Base-by-base conservation (phyloP, 2,113 vertebrate genomes). In the Cyanoramphus novaezelandiae region DNA sequence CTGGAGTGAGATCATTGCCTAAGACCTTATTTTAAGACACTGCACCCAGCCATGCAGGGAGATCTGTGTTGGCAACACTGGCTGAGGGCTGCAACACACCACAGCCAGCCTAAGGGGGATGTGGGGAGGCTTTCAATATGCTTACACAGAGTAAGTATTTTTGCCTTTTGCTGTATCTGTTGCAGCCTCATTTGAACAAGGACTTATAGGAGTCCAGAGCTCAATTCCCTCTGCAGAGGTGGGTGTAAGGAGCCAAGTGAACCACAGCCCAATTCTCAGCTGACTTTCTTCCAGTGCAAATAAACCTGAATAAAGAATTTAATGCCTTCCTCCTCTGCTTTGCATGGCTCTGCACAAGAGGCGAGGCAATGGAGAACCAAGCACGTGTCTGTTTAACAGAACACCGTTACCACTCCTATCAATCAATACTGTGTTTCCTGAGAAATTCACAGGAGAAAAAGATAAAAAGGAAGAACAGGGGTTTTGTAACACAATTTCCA, bases 401-500 rank as follows among this genome's bases (percentile, higher is more conserved):
- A 70, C 3, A 1, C 79, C 9, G 3, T 53, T 91, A 80, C 65
- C 46, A 46, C 79, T 90, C 79, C 55, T 6, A 93, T 37, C 89
- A 65, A 90, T 93, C 86, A 50, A 68, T 50, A 90, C 47, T 31
- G 49, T 7, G 71, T 46, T 95, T 81, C 67, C 62, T 3, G 0
- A 41, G 72, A 92, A 77, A 92, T 27, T 74, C 86, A 65, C 80
- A n/a, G 65, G 76, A 87, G 86, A 62, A 80, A 43, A 31, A 88
- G 92, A 82, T 39, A 71, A 81, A 86, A 88, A 64, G 83, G 39
- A 57, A 62, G 76, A 96, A 9, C 15, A 8, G 29, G 21, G 46
- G 18, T 3, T 80, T 83, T 27, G 44, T 33, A 67, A 82, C 69
- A 52, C 6, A 1, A 69, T 74, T 91, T 69, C 75, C 35, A 43